Evolutionary conservation across 2,797 vertebrate species (phyloP).

Genomic region (Esox lucius): DNA sequence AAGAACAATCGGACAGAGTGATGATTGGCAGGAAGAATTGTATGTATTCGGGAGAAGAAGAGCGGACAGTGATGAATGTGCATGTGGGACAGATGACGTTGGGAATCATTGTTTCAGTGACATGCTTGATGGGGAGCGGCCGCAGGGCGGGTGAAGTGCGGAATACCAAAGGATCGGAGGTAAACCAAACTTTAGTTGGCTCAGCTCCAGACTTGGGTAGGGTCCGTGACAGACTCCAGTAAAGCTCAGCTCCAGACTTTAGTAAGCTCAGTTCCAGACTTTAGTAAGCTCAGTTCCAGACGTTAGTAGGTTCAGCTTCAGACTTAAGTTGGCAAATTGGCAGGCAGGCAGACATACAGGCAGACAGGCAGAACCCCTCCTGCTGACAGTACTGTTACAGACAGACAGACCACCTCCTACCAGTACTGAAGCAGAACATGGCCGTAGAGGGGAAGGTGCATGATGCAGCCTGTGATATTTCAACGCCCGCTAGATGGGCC

Average conservation of each 20-base stretch:
- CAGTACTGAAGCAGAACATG: background rate
- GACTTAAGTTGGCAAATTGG: too few species aligned
- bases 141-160: slow-evolving; percentile 23
- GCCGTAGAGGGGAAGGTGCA: slow-evolving; percentile 16
- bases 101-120: slow-evolving; percentile 51
- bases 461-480: slow-evolving; percentile 37
- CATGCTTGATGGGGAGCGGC: slow-evolving; percentile 44
- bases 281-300: too few species aligned
- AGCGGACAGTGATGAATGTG: slow-evolving; percentile 58
- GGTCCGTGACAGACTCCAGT: background rate
- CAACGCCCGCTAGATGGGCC: slow-evolving; percentile 31
- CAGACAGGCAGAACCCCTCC: slow-evolving; percentile 4
- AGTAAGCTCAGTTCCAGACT: too few species aligned
- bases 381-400: background rate
- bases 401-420: too few species aligned
- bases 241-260: too few species aligned
- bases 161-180: background rate
- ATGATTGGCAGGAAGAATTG: slow-evolving; percentile 19
- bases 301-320: too few species aligned
- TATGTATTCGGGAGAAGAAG: slow-evolving; percentile 6
- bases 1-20: slow-evolving; percentile 25
- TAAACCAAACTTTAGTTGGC: background rate
- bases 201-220: background rate
- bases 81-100: slow-evolving; percentile 50
- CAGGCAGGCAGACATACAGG: background rate